phyloP scores from a whole-genome alignment of 2,888 invertebrate genomes.

The Adelognathus sp. region DNA sequence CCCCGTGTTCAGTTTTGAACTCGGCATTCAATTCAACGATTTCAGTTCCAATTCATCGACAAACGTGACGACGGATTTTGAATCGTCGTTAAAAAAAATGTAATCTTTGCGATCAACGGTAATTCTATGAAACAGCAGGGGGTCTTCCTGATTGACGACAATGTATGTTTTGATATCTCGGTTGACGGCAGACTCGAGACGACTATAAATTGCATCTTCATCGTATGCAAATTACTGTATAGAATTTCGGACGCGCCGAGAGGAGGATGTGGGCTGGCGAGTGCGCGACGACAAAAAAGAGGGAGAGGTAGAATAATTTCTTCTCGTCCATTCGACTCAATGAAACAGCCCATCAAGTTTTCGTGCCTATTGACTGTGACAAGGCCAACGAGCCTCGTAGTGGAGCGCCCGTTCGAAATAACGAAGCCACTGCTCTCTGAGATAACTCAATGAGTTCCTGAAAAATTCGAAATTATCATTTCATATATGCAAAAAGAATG shows the following conservation, averaged over 20 bases:
- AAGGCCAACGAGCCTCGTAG: neutral
- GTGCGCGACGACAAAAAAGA: neutral
- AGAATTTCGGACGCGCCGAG: constrained; percentile 21
- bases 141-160: neutral
- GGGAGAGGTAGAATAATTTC: neutral
- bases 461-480: neutral
- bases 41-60: too few species aligned
- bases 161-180: neutral
- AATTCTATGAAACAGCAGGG: neutral
- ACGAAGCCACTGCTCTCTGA: neutral
- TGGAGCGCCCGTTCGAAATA: constrained; percentile 3
- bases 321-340: constrained; percentile 21
- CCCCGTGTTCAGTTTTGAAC: too few species aligned
- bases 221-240: constrained; percentile 20
- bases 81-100: neutral
- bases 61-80: too few species aligned
- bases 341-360: constrained; percentile 6
- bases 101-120: neutral
- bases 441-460: neutral
- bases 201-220: constrained; percentile 9
- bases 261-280: neutral
- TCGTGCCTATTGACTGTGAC: neutral
- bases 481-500: too few species aligned
- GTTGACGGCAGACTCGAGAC: neutral
- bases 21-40: too few species aligned